These are phyloP conservation scores for Drosophila takahashii DNA, from an alignment of 1,140 invertebrate species.

Conservation along the genomic window DNA sequence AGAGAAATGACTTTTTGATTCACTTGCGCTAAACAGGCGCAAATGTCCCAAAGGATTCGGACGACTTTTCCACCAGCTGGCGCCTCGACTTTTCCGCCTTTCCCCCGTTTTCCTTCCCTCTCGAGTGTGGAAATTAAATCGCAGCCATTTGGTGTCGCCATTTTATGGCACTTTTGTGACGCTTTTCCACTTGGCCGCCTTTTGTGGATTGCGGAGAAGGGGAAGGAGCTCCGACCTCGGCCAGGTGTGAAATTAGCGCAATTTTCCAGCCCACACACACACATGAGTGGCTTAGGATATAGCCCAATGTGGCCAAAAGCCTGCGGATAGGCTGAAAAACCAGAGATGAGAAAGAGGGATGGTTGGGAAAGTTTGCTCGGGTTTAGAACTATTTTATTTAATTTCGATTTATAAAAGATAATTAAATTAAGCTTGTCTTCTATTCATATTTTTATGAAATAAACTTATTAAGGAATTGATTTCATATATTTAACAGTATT, in stretches of 20 bases:
- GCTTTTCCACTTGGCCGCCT: conserved; percentile 51
- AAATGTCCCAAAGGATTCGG: conserved; percentile 63
- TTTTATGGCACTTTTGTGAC: conserved; percentile 68
- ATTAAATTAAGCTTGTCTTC: too few relatives aligned
- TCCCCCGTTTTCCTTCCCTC: neutral
- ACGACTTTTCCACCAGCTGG: conserved; percentile 39
- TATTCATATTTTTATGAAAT: too few relatives aligned
- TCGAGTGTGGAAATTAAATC: conserved; percentile 60
- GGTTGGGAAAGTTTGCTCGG: neutral
- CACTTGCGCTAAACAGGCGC: conserved; percentile 63
- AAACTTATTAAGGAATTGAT: too few relatives aligned
- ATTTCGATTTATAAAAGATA: too few relatives aligned
- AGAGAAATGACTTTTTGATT: conserved; percentile 80
- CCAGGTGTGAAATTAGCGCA: conserved; percentile 75
- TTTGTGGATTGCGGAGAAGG: conserved; percentile 15
- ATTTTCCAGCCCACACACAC: conserved; percentile 48
- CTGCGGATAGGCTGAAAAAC: conserved; percentile 8
- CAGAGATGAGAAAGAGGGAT: neutral
- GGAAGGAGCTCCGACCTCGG: conserved; percentile 22
- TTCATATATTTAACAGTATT: too few relatives aligned
- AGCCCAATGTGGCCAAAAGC: conserved; percentile 31
- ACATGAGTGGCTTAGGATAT: conserved; percentile 10
- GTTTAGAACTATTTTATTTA: too few relatives aligned
- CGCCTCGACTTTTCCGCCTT: conserved; percentile 26
- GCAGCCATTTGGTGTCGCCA: conserved; percentile 64